phyloP scores from a whole-genome alignment of 1,140 invertebrate genomes.

The Eriosoma lanigerum region DNA sequence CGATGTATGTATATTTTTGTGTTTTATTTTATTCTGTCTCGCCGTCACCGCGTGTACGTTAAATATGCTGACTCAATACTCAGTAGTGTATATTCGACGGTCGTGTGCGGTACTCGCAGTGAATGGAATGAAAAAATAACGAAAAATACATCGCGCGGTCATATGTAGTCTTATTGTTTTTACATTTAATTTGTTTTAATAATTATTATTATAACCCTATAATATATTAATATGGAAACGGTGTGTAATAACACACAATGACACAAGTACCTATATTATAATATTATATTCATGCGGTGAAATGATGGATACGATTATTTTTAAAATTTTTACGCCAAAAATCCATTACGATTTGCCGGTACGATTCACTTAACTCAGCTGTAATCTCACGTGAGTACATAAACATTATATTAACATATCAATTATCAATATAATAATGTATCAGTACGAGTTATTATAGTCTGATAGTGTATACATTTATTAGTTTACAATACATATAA shows the following conservation, averaged over 20 bases:
- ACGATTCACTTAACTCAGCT: neutral
- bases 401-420: neutral
- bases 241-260: neutral
- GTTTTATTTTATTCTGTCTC: neutral
- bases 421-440: too few species aligned
- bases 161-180: too few species aligned
- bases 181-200: too few species aligned
- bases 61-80: too few species aligned
- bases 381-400: neutral
- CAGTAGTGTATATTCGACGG: slow-evolving; percentile 10
- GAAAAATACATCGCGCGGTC: neutral
- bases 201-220: too few species aligned
- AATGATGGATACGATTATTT: neutral
- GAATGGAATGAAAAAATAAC: neutral
- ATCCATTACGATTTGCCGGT: neutral
- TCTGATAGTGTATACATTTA: too few species aligned
- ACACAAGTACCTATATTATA: too few species aligned
- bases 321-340: neutral
- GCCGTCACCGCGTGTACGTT: slow-evolving; percentile 23
- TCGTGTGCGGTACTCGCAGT: slow-evolving; percentile 9
- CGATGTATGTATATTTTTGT: neutral
- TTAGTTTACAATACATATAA: too few species aligned
- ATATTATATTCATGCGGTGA: too few species aligned
- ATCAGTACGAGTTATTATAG: too few species aligned
- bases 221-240: too few species aligned